These are phyloP conservation scores for Falco novaeseelandiae DNA, from an alignment of 2,797 vertebrate genomes.

Conservation along the genomic window DNA sequence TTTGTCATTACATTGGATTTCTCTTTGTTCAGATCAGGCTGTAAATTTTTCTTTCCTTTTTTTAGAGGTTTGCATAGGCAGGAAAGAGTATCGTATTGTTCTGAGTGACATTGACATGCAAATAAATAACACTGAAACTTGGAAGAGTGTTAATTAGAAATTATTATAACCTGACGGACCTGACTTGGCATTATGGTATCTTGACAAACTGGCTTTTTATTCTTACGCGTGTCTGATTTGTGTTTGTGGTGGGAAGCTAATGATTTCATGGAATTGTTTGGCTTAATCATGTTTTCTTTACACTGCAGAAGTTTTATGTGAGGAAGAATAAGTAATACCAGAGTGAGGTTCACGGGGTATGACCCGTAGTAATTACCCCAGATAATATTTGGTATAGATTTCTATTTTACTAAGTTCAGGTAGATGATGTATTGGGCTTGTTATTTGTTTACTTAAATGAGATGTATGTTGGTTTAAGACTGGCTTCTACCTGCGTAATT, in stretches of 20 bases:
- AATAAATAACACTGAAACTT: conserved; percentile 64
- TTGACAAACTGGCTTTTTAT: conserved; percentile 42
- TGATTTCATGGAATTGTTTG: conserved; percentile 17
- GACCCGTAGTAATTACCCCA: background rate
- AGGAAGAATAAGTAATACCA: background rate
- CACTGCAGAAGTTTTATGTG: background rate
- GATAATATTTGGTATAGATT: background rate
- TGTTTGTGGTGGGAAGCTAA: conserved; percentile 54
- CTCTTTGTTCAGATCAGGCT: background rate
- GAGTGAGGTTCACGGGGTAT: background rate
- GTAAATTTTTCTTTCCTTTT: background rate
- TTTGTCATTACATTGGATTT: background rate
- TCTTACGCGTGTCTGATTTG: conserved; percentile 16
- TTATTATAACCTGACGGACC: conserved; percentile 60
- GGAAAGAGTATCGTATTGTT: conserved; percentile 5
- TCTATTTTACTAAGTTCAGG: background rate
- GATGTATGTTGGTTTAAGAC: background rate
- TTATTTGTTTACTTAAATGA: background rate
- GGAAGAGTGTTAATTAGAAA: conserved; percentile 63
- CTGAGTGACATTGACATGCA: conserved; percentile 21
- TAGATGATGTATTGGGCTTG: background rate
- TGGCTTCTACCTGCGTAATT: background rate
- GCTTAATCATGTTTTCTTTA: conserved; percentile 29
- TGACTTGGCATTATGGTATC: conserved; percentile 37
- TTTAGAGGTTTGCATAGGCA: background rate